These are phyloP conservation scores for Folsomia manolachei DNA, from an alignment of 2,888 invertebrate species.

Conservation along the genomic window DNA sequence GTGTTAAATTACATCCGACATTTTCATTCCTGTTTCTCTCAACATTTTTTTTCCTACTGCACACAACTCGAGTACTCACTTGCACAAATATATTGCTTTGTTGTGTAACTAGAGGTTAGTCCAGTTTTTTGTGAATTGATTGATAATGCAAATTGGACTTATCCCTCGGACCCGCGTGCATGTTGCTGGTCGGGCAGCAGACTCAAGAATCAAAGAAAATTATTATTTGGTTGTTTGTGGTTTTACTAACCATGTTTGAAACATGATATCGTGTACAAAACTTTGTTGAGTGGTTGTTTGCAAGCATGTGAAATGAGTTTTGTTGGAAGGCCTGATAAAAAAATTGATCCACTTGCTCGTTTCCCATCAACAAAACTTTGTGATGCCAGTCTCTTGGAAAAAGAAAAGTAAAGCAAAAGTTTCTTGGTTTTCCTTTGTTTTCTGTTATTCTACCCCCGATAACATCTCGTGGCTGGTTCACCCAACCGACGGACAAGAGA, in stretches of 20 bases:
- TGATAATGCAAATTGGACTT: background rate
- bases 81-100: background rate
- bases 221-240: background rate
- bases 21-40: background rate
- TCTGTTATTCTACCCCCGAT: background rate
- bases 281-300: background rate
- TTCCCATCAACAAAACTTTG: slow-evolving; percentile 6
- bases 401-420: no score
- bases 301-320: background rate
- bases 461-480: background rate
- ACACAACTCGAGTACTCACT: background rate
- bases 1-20: background rate
- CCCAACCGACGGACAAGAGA: background rate
- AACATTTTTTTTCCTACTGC: background rate
- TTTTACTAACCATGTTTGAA: background rate
- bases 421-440: no score
- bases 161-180: no score
- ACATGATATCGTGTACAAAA: background rate
- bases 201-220: no score
- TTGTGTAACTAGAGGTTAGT: background rate
- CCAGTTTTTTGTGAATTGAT: background rate
- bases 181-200: background rate
- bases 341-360: slow-evolving; percentile 10
- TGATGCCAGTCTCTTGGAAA: no score
- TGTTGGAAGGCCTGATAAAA: background rate